Evolutionary conservation across 2,797 vertebrate species (phyloP).

Genomic region (Bradypodion pumilum): DNA sequence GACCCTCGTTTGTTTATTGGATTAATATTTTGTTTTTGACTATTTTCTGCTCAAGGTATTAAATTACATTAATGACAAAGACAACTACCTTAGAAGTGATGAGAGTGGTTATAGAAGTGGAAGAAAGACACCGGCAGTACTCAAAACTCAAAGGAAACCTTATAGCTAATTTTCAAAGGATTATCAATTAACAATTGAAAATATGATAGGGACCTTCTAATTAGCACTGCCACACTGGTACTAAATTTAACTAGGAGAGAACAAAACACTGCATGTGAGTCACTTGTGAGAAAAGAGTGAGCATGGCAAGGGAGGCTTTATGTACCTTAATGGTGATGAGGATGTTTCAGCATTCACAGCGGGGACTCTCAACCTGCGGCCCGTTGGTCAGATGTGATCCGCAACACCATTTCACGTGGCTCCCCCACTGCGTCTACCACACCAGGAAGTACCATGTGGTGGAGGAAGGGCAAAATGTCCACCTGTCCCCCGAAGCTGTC

Average conservation of each 20-base stretch:
- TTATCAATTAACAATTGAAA: constrained; percentile 18
- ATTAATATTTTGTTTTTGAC: not conserved
- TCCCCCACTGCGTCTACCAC: too few species aligned
- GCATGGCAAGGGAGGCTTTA: not conserved
- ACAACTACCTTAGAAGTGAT: not conserved
- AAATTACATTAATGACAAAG: not conserved
- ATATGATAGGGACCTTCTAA: constrained; percentile 2
- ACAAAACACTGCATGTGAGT: not conserved
- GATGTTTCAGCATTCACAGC: too few species aligned
- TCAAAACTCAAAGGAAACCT: not conserved
- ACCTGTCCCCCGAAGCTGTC: too few species aligned
- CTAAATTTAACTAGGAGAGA: constrained; percentile 22
- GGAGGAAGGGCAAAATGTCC: too few species aligned
- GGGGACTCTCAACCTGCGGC: too few species aligned
- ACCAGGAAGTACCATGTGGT: too few species aligned
- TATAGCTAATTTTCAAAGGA: not conserved
- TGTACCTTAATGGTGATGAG: not conserved
- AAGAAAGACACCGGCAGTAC: not conserved
- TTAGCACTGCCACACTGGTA: not conserved
- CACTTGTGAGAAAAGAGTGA: constrained; percentile 13
- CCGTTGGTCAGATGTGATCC: too few species aligned
- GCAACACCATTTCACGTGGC: too few species aligned
- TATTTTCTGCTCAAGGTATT: not conserved
- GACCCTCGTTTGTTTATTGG: not conserved
- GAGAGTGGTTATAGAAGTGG: too few species aligned